Evolutionary conservation across 1,140 invertebrate genomes (phyloP).

Genomic region (Leptopilina clavipes): DNA sequence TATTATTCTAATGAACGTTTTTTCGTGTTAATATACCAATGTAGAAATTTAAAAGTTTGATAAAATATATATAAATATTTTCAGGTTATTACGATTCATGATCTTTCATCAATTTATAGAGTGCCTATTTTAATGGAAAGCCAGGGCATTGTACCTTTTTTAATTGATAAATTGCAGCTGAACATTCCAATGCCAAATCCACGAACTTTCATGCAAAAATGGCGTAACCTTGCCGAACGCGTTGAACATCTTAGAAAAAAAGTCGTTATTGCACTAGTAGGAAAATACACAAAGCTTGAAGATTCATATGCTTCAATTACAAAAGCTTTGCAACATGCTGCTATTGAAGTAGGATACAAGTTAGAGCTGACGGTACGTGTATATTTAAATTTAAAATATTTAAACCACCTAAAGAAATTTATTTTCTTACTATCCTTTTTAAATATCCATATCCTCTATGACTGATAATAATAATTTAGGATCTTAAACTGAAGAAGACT

Average conservation of each 20-base stretch:
- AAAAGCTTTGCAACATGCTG: constrained; percentile 95
- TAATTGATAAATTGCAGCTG: constrained; percentile 88
- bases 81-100: constrained; percentile 95
- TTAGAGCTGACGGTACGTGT: constrained; percentile 83
- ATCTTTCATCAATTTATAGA: constrained; percentile 95
- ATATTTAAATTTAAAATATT: no score
- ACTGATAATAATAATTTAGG: no score
- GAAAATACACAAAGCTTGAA: constrained; percentile 97
- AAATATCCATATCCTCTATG: no score
- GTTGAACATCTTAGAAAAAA: constrained; percentile 87
- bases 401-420: no score
- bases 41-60: no score
- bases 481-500: no score
- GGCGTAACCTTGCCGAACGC: constrained; percentile 91
- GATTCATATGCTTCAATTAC: constrained; percentile 98
- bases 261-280: constrained; percentile 96
- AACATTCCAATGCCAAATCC: constrained; percentile 77
- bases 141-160: constrained; percentile 91
- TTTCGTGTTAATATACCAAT: no score
- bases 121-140: constrained; percentile 95
- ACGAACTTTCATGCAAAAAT: constrained; percentile 89
- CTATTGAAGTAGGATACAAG: constrained; percentile 88
- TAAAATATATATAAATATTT: constrained; percentile 56
- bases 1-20: no score
- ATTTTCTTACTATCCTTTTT: no score